Conservation (phyloP, 2,888 invertebrate genomes). For the Hartigia nigra region DNA sequence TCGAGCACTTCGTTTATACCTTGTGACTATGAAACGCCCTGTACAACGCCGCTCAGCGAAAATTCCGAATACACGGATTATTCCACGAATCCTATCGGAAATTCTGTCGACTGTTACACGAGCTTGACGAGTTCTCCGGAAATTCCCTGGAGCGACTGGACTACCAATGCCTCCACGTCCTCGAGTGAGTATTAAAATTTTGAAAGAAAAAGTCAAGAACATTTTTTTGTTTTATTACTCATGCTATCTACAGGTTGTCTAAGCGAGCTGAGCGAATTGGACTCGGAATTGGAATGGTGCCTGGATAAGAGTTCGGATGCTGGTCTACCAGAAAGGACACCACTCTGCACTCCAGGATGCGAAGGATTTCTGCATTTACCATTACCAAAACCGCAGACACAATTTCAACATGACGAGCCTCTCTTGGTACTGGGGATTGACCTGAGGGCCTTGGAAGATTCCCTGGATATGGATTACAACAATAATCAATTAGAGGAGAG, state of each 20-base stretch:
- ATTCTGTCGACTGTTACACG: constrained; percentile 51
- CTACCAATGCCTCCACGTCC: constrained; percentile 44
- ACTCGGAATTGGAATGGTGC: constrained; percentile 61
- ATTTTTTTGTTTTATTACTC: not conserved
- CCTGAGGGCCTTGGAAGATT: constrained; percentile 57
- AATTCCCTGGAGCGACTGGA: constrained; percentile 58
- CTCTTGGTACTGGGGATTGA: constrained; percentile 64
- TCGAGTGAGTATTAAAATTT: constrained; percentile 40
- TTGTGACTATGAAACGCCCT: constrained; percentile 53
- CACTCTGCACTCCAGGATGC: constrained; percentile 70
- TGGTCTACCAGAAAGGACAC: constrained; percentile 69
- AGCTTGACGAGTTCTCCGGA: constrained; percentile 56
- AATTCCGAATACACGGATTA: constrained; percentile 37
- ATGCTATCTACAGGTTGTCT: constrained; percentile 39
- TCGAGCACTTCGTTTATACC: constrained; percentile 31
- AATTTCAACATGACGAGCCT: constrained; percentile 58
- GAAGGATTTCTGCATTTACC: constrained; percentile 67
- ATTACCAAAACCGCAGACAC: constrained; percentile 55
- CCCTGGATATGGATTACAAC: constrained; percentile 46
- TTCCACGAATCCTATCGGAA: constrained; percentile 23
- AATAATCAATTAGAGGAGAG: constrained; percentile 56
- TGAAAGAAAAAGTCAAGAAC: not conserved
- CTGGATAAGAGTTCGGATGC: constrained; percentile 60
- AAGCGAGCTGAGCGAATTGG: constrained; percentile 57
- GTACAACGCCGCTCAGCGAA: constrained; percentile 45